A percentile compares a stretch with the other conserved stretches of the same genome.
Evolutionary conservation across 2,797 vertebrate genomes (phyloP).

Genomic region (Centroberyx gerrardi): DNA sequence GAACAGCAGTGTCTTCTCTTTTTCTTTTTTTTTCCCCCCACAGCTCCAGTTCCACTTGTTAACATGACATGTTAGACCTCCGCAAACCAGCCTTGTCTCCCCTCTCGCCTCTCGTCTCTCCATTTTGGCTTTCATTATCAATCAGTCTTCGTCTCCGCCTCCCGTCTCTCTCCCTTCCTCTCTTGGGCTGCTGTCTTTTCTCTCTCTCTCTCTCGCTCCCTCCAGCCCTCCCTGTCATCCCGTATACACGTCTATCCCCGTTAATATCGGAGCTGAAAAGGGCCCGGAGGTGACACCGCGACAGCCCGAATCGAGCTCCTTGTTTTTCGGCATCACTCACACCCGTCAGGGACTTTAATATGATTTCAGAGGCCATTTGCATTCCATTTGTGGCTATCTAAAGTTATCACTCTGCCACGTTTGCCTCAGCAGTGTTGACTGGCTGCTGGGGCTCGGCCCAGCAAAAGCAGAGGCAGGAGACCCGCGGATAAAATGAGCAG

Average conservation of each 20-base stretch:
- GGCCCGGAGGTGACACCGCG: slow-evolving; percentile 63
- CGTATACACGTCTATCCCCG: slow-evolving; percentile 31
- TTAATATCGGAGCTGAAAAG: slow-evolving; percentile 37
- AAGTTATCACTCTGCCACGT: slow-evolving; percentile 67
- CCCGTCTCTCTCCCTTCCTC: slow-evolving; percentile 14
- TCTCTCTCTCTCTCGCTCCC: slow-evolving; percentile 7
- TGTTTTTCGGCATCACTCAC: slow-evolving; percentile 71
- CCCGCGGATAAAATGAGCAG: slow-evolving; percentile 36
- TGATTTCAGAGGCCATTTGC: slow-evolving; percentile 72
- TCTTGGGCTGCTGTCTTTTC: slow-evolving; percentile 26
- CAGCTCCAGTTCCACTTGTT: slow-evolving; percentile 61
- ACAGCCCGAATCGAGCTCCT: slow-evolving; percentile 65
- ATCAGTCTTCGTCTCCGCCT: slow-evolving; percentile 50
- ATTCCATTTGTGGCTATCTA: slow-evolving; percentile 72
- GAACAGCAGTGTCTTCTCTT: slow-evolving; percentile 36
- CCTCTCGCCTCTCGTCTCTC: slow-evolving; percentile 19
- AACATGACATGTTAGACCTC: slow-evolving; percentile 65
- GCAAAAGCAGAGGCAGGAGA: slow-evolving; percentile 25
- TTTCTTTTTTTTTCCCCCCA: not conserved
- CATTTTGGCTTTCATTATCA: slow-evolving; percentile 54
- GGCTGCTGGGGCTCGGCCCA: slow-evolving; percentile 37
- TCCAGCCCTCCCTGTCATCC: slow-evolving; percentile 50
- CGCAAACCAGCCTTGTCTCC: slow-evolving; percentile 44
- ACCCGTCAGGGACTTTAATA: slow-evolving; percentile 68
- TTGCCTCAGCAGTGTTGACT: slow-evolving; percentile 59